phyloP scores from a whole-genome alignment of 2,113 vertebrate species.

The Lota lota region DNA sequence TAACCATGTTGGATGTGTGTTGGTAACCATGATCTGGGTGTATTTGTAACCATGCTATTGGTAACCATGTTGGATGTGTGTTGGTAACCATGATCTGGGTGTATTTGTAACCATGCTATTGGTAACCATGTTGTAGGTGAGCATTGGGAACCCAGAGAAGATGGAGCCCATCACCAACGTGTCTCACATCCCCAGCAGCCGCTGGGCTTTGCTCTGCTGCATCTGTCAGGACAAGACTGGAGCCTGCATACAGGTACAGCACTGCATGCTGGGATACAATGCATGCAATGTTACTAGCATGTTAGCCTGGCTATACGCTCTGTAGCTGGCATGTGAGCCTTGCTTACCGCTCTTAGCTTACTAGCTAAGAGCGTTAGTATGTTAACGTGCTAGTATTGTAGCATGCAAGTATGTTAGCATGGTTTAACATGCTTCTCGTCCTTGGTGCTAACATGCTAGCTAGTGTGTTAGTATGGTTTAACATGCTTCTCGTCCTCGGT shows the following conservation, averaged over 20 bases:
- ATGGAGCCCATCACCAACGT: conserved; percentile 99
- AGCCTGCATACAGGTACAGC: conserved; percentile 91
- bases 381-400: no score
- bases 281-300: no score
- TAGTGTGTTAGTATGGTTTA: no score
- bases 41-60: neutral
- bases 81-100: neutral
- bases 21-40: neutral
- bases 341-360: no score
- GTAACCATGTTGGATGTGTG: neutral
- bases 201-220: conserved; percentile 94
- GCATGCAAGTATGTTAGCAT: no score
- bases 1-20: neutral
- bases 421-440: no score
- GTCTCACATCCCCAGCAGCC: conserved; percentile 95
- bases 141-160: conserved; percentile 97
- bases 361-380: no score
- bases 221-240: conserved; percentile 94
- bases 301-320: no score
- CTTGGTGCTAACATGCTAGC: no score
- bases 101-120: neutral
- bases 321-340: no score
- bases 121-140: conserved; percentile 77
- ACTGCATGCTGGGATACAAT: no score
- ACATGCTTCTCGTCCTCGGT: no score